phyloP scores from a whole-genome alignment of 2,797 vertebrate genomes.

The Anisognathus igniventris region DNA sequence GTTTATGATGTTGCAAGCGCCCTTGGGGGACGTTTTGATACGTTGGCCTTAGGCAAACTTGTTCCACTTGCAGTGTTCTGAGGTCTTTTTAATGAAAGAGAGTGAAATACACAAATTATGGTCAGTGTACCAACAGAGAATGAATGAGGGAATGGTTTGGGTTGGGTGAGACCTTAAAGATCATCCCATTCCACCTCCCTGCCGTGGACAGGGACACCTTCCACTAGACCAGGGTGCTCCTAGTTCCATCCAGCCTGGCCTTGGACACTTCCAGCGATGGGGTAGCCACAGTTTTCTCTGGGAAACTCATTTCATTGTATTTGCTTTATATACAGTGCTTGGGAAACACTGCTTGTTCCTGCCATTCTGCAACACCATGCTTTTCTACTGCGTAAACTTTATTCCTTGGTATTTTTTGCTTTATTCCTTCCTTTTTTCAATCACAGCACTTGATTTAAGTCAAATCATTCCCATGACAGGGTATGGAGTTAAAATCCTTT shows the following conservation, averaged over 20 bases:
- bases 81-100: neutral
- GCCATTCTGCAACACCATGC: rapidly evolving
- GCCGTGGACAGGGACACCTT: neutral
- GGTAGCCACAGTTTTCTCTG: neutral
- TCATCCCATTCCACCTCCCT: neutral
- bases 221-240: rapidly evolving
- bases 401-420: neutral
- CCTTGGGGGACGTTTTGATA: neutral
- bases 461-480: neutral
- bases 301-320: neutral
- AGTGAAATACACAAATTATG: neutral
- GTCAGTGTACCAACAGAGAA: neutral
- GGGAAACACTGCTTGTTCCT: neutral
- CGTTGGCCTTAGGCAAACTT: neutral
- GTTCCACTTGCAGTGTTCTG: neutral
- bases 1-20: neutral
- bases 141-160: neutral
- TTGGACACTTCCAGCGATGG: neutral
- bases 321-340: neutral
- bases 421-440: neutral
- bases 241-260: neutral
- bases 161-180: neutral
- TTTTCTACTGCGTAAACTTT: neutral
- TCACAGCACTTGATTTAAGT: neutral
- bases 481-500: neutral